Percentiles rank a stretch among this genome's conserved stretches.
phyloP scores from a whole-genome alignment of 2,888 invertebrate genomes.

The Lumbricus terrestris region DNA sequence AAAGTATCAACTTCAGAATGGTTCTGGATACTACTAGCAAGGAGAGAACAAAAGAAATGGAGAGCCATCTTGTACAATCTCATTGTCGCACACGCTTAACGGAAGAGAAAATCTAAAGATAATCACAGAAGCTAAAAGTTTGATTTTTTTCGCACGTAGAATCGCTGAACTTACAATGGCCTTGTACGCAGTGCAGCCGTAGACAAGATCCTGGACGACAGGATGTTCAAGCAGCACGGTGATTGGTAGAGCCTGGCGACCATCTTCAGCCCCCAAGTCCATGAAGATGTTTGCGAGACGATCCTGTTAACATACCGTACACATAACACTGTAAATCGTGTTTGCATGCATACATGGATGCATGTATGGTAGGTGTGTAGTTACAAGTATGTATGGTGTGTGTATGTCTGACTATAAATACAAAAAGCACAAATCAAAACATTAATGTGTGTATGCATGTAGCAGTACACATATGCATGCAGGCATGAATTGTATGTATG shows the following conservation, averaged over 20 bases:
- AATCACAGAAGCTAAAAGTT: too few species aligned
- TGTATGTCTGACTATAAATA: neutral
- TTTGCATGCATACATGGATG: neutral
- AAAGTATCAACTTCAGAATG: too few species aligned
- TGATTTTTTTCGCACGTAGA: neutral
- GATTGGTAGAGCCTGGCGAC: conserved; percentile 46
- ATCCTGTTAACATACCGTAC: conserved; percentile 45
- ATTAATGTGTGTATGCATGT: too few species aligned
- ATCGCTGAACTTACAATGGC: conserved; percentile 46
- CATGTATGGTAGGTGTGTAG: neutral
- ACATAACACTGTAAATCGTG: neutral
- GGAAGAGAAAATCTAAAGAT: too few species aligned
- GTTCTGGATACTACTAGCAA: too few species aligned
- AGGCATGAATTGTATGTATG: too few species aligned
- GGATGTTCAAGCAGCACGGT: conserved; percentile 55
- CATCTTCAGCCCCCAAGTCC: conserved; percentile 51
- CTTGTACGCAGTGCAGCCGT: conserved; percentile 50
- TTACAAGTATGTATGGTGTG: neutral
- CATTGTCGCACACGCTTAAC: too few species aligned
- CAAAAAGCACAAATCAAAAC: neutral
- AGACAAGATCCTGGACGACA: conserved; percentile 53
- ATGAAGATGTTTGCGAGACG: conserved; percentile 49
- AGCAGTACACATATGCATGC: too few species aligned
- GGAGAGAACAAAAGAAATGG: too few species aligned
- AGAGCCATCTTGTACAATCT: too few species aligned